phyloP scores from a whole-genome alignment of 2,797 vertebrate species.

The Salarias fasciatus region DNA sequence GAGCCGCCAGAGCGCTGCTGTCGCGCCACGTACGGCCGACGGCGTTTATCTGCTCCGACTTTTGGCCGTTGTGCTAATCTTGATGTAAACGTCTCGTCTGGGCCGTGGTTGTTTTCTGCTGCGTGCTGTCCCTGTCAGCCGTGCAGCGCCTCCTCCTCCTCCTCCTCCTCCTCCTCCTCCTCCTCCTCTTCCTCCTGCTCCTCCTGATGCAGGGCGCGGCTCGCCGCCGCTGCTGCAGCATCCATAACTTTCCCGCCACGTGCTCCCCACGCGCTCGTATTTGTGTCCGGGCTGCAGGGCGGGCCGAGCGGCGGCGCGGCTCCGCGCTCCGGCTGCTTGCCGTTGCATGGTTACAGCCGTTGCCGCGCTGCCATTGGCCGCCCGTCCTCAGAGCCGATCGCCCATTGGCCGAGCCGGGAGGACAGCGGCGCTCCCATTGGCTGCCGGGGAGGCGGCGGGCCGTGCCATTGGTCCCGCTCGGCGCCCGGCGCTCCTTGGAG shows the following conservation, averaged over 20 bases:
- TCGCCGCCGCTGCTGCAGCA: conserved; percentile 63
- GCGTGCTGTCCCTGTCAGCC: too few relatives aligned
- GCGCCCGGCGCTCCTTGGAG: conserved; percentile 68
- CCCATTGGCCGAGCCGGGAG: conserved; percentile 65
- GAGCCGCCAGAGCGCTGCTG: conserved; percentile 18
- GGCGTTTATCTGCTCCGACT: too few relatives aligned
- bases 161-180: too few relatives aligned
- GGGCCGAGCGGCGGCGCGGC: conserved; percentile 59
- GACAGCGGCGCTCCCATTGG: conserved; percentile 69
- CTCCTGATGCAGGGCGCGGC: conserved; percentile 71
- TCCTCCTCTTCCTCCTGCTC: conserved; percentile 34
- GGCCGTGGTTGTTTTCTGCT: too few relatives aligned
- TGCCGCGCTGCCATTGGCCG: conserved; percentile 69
- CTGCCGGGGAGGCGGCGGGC: conserved; percentile 17
- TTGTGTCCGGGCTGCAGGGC: conserved; percentile 52
- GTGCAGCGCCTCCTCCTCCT: too few relatives aligned
- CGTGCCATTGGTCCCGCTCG: conserved; percentile 68
- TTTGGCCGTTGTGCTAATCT: too few relatives aligned
- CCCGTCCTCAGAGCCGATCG: conserved; percentile 27
- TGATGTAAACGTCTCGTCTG: too few relatives aligned
- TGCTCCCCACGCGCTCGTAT: conserved; percentile 78
- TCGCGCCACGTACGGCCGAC: conserved; percentile 16
- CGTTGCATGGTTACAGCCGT: conserved; percentile 86
- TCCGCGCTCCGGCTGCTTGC: conserved; percentile 65
- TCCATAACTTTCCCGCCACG: conserved; percentile 81